Base-by-base conservation (phyloP, 2,888 invertebrate species). In the Luperina testacea region DNA sequence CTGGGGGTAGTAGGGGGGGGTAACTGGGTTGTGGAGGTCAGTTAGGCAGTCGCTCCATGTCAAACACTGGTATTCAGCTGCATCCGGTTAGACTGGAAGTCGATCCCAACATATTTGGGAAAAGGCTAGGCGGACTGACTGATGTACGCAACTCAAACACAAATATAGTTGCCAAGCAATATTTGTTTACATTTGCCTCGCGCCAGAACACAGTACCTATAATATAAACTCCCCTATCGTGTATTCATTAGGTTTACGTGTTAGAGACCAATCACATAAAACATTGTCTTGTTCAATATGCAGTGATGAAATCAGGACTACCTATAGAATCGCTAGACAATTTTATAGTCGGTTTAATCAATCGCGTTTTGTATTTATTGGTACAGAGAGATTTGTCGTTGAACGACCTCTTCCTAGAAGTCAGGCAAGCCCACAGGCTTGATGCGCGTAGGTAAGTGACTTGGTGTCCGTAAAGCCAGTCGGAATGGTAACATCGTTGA, bases 141-240 rank as follows among this genome's bases (percentile, higher is more conserved):
- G 45, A 63, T n/a, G 72, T 72, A 63, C 42, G 63, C 77, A 63
- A 72, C 70, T 70, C 42, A 68, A 77, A 78, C 77, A 81, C 75
- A 78, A 78, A 86, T 82, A 79, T 69, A 75, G 71, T 85, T 84
- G 63, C 2, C 48, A 74, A 87, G 87, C 82, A 78, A 78, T 81
- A 87, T 88, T 87, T 88, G 79, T 87, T 78, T 75, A 77, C 72
- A 81, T 80, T 80, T 87, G 75, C 72, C 61, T 61, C 69, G 61
- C 73, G 32, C 59, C 51, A 57, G 68, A 75, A 70, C 79, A 68
- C 38, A 64, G 63, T 70, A 65, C 67, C 79, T 77, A 70, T 68
- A 61, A 79, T 78, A 81, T 59, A n/a, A 75, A 73, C 72, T 85
- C 75, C 27, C 73, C 45, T 51, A 78, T 57, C 63, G 48, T 53